phyloP scores from a whole-genome alignment of 2,888 invertebrate species.

The Philopedon plagiatum region DNA sequence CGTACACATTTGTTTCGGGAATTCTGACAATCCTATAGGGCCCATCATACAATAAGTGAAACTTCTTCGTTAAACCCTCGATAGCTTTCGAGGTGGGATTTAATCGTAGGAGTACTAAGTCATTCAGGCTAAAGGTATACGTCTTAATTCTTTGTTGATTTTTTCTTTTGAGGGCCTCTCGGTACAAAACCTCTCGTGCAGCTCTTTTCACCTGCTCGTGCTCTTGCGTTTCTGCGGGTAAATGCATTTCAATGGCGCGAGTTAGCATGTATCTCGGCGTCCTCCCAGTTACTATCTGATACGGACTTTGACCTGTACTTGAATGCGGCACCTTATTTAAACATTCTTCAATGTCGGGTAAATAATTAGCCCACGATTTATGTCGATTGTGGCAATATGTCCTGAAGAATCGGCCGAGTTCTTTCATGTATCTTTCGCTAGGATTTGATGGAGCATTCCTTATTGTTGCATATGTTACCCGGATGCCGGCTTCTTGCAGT shows the following conservation, averaged over 20 bases:
- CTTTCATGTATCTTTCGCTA: constrained; percentile 32
- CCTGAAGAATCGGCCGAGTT: constrained; percentile 10
- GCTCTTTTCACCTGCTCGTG: neutral
- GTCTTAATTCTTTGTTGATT: neutral
- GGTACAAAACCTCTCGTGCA: neutral
- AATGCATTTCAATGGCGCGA: neutral
- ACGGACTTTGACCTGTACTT: neutral
- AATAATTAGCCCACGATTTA: constrained; percentile 15
- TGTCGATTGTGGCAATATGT: constrained; percentile 17
- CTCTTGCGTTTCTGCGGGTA: neutral
- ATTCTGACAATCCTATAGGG: neutral
- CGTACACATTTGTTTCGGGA: neutral
- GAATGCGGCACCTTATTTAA: constrained; percentile 7
- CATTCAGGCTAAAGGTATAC: neutral
- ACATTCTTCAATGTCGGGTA: constrained; percentile 2
- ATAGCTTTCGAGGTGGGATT: constrained; percentile 8
- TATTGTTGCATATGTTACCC: too few species aligned
- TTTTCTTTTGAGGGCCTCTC: neutral
- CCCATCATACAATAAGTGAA: constrained; percentile 15
- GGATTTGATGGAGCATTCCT: constrained; percentile 47
- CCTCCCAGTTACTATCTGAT: neutral
- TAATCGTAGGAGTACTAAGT: neutral
- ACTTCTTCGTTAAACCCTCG: constrained; percentile 6
- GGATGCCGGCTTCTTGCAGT: constrained; percentile 7
- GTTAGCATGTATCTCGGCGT: neutral